These are phyloP conservation scores for Beris morrisii DNA, from an alignment of 2,888 invertebrate species.

Conservation along the genomic window DNA sequence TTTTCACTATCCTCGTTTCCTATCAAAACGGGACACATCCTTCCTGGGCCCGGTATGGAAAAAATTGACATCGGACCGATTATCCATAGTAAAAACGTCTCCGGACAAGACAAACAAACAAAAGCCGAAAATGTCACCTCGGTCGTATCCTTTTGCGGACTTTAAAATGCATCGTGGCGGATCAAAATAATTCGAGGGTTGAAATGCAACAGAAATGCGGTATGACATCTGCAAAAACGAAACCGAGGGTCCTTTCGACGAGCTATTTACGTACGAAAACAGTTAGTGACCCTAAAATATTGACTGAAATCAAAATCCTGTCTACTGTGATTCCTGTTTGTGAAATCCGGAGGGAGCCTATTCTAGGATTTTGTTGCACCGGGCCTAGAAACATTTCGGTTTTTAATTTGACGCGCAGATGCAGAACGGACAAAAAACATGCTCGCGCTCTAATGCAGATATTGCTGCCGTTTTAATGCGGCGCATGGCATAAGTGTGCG, in stretches of 20 bases:
- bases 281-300: conserved; percentile 30
- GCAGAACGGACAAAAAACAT: conserved; percentile 5
- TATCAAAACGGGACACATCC: neutral
- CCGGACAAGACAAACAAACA: conserved; percentile 27
- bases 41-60: neutral
- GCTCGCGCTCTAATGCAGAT: too few species aligned
- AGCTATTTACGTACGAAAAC: conserved; percentile 3
- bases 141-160: neutral
- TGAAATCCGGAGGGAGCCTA: conserved; percentile 20
- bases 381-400: neutral
- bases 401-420: conserved; percentile 24
- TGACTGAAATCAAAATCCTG: conserved; percentile 36
- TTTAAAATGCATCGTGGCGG: conserved; percentile 21
- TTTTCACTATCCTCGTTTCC: neutral
- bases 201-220: conserved; percentile 13
- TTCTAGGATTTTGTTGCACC: conserved; percentile 22
- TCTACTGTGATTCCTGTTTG: conserved; percentile 39
- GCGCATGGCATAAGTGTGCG: conserved; percentile 23
- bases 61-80: conserved; percentile 25
- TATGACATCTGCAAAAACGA: conserved; percentile 34
- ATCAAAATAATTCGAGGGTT: neutral
- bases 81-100: conserved; percentile 24
- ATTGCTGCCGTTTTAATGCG: neutral
- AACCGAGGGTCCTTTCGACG: conserved; percentile 12
- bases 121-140: conserved; percentile 16